phyloP scores from a whole-genome alignment of 2,113 vertebrate species.

The Casuarius casuarius region DNA sequence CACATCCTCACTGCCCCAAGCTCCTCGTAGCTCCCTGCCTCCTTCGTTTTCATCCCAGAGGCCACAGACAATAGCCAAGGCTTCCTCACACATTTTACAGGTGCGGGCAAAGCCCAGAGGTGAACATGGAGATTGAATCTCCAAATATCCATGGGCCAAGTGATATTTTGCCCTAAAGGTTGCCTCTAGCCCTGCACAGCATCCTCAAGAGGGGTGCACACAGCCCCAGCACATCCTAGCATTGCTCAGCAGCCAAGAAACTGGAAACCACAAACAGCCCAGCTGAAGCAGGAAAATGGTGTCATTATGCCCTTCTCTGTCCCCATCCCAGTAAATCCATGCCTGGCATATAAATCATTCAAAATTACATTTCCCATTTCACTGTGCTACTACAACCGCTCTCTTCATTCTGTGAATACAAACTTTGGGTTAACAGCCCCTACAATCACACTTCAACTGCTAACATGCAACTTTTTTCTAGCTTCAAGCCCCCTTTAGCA shows the following conservation, averaged over 20 bases:
- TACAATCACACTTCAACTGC: not conserved
- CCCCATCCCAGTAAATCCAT: not conserved
- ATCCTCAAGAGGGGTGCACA: rapidly evolving
- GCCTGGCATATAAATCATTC: not conserved
- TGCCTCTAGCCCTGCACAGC: not conserved
- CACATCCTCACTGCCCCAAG: not conserved
- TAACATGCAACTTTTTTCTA: not conserved
- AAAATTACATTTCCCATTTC: not conserved
- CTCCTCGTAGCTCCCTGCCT: not conserved
- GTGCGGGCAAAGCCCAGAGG: not conserved
- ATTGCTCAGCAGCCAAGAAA: not conserved
- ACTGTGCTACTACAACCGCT: too few species aligned
- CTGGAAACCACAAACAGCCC: not conserved
- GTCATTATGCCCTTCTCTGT: not conserved
- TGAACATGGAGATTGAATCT: not conserved
- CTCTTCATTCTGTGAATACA: not conserved
- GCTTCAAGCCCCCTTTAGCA: not conserved
- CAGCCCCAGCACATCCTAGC: not conserved
- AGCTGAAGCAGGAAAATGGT: not conserved
- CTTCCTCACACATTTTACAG: rapidly evolving
- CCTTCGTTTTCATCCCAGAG: not conserved
- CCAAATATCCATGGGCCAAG: not conserved
- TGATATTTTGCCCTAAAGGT: not conserved
- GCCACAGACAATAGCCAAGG: not conserved
- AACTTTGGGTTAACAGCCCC: not conserved